Evolutionary conservation across 2,113 vertebrate species (phyloP).

Genomic region (Cynocephalus volans): DNA sequence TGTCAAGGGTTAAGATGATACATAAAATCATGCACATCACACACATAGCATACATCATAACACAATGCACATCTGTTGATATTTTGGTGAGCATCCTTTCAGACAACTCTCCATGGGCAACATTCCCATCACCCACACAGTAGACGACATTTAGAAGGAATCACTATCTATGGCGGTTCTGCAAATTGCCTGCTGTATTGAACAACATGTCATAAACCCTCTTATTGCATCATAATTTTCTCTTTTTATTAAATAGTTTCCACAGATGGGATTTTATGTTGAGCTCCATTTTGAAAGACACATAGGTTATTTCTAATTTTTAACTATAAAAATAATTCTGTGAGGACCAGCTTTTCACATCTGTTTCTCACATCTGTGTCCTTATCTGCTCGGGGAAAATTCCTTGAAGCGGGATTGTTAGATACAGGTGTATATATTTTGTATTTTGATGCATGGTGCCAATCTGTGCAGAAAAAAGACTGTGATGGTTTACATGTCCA

Average conservation of each 20-base stretch:
- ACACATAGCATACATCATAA: background rate
- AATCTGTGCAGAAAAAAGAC: background rate
- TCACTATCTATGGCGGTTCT: background rate
- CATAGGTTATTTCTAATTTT: background rate
- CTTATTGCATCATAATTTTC: background rate
- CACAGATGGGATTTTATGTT: too few relatives aligned
- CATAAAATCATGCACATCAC: background rate
- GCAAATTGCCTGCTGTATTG: background rate
- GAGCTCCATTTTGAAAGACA: background rate
- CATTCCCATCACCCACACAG: background rate
- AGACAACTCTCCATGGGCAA: background rate
- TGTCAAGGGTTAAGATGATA: background rate
- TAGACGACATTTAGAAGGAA: background rate
- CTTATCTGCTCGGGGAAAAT: background rate
- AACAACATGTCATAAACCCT: background rate
- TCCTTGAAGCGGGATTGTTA: background rate
- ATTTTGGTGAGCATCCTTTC: background rate
- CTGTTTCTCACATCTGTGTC: too few relatives aligned
- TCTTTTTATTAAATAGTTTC: background rate
- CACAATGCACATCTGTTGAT: background rate
- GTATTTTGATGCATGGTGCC: background rate
- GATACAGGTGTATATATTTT: too few relatives aligned
- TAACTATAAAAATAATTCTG: background rate
- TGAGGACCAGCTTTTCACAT: background rate
- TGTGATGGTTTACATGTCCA: rapidly evolving